These are phyloP conservation scores for Lottia gigantea DNA, from an alignment of 2,888 invertebrate genomes.

Conservation along the genomic window DNA sequence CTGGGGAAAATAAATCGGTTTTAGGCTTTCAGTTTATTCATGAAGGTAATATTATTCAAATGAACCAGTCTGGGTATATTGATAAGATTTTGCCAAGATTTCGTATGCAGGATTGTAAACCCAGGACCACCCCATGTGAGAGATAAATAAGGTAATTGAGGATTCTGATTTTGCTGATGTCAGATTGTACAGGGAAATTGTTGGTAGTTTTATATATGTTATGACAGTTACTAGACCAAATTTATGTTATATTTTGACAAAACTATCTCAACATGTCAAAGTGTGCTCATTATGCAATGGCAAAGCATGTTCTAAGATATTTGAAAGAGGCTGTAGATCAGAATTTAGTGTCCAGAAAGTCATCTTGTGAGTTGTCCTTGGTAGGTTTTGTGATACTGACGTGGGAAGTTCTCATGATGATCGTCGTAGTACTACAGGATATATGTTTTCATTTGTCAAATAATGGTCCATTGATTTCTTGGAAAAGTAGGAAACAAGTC, in stretches of 20 bases:
- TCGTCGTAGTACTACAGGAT: conserved; percentile 22
- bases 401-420: not conserved
- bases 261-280: conserved; percentile 28
- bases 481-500: conserved; percentile 29
- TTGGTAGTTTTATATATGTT: conserved; percentile 26
- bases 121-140: conserved; percentile 22
- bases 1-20: conserved; percentile 24
- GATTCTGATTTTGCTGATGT: not conserved
- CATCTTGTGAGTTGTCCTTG: too few relatives aligned
- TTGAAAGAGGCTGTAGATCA: conserved; percentile 16
- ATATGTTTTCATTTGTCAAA: conserved; percentile 21
- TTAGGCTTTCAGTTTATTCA: conserved; percentile 28
- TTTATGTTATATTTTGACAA: conserved; percentile 21
- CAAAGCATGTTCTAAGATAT: conserved; percentile 16
- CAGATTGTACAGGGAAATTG: conserved; percentile 4
- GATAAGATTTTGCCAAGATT: conserved; percentile 18
- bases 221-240: conserved; percentile 29
- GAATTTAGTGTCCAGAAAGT: conserved; percentile 10
- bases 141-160: conserved; percentile 1
- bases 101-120: conserved; percentile 25
- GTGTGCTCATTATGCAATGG: not conserved
- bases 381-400: too few relatives aligned
- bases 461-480: conserved; percentile 24
- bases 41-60: conserved; percentile 6
- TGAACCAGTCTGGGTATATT: conserved; percentile 19